These are phyloP conservation scores for Caranx ignobilis DNA, from an alignment of 2,113 vertebrate genomes.

Conservation along the genomic window DNA sequence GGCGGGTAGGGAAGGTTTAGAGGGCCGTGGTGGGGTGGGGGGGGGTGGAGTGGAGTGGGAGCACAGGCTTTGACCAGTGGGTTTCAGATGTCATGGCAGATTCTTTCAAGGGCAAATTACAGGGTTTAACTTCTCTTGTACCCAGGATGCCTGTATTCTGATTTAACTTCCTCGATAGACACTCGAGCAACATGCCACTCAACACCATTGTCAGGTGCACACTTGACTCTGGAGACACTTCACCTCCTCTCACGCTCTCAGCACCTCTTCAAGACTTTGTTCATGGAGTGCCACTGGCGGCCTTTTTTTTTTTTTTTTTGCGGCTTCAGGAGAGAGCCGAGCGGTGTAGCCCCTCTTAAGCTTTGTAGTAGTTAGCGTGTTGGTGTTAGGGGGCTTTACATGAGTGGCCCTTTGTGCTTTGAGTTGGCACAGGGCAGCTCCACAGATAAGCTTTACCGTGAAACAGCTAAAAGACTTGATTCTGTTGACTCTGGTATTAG, in stretches of 20 bases:
- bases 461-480: conserved; percentile 71
- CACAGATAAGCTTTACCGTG: conserved; percentile 71
- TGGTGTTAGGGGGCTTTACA: conserved; percentile 74
- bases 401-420: conserved; percentile 79
- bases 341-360: conserved; percentile 72
- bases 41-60: conserved; percentile 41
- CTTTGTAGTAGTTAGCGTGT: conserved; percentile 73
- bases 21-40: conserved; percentile 45
- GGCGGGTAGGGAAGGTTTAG: conserved; percentile 60
- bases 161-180: conserved; percentile 71
- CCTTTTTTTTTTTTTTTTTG: conserved; percentile 29
- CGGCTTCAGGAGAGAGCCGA: conserved; percentile 59
- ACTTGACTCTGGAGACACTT: conserved; percentile 76
- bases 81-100: conserved; percentile 81
- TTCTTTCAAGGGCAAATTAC: conserved; percentile 82
- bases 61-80: conserved; percentile 71
- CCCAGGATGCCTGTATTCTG: conserved; percentile 65
- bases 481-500: conserved; percentile 71
- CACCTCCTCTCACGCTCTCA: conserved; percentile 70
- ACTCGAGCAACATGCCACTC: conserved; percentile 63
- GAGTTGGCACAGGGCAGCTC: conserved; percentile 73
- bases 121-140: conserved; percentile 78
- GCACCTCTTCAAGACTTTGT: conserved; percentile 75
- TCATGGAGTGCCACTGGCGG: conserved; percentile 58
- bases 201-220: conserved; percentile 64